Evolutionary conservation across 2,888 invertebrate genomes (phyloP), one percentile per base, ranked within the genome.

Genomic region (Abrostola tripartita): DNA sequence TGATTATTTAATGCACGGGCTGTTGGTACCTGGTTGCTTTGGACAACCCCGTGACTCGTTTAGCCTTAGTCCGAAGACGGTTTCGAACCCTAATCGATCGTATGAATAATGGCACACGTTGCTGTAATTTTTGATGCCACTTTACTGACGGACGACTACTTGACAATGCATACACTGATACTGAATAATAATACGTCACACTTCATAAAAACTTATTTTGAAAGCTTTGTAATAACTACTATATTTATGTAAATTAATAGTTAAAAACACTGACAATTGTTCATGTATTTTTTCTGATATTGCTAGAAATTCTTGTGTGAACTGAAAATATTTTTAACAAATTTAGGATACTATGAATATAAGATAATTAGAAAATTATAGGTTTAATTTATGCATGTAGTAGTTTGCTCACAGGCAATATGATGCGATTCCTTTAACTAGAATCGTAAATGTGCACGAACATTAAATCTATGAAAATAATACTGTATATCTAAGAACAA

Each of bases 401-500:
- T 81, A 66, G 65, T 72, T 74, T 57, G 41, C 41, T 61, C 61
- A 50, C 63, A 68, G 63, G 62, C 65, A 62, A 44, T 61, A 55
- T 49, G 51, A 37, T 38, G 41, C 42, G 66, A 71, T 56, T 65
- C 74, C 84, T 78, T 59, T 37, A 83, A 88, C 86, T 84, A 84
- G 84, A 76, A 68, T 71, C 74, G 82, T 79, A 81, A 79, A 78
- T 74, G 68, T 72, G 69, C 69, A 71, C 71, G 76, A 81, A 78
- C 74, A 78, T 81, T 81, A 81, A 73, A 78, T 78, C 76, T 81
- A 81, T 81, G 78, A 83, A 82, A 85, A 85, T 89, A 89, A 90
- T 90, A 90, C 90, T 88, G 88, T 82, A 81, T 82, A 79, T 80
- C 78, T 79, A 81, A 76, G 79, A 79, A 83, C 69, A 76, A 72